These are phyloP conservation scores for Catamblyrhynchus diadema DNA, from an alignment of 2,797 vertebrate genomes.

Conservation along the genomic window DNA sequence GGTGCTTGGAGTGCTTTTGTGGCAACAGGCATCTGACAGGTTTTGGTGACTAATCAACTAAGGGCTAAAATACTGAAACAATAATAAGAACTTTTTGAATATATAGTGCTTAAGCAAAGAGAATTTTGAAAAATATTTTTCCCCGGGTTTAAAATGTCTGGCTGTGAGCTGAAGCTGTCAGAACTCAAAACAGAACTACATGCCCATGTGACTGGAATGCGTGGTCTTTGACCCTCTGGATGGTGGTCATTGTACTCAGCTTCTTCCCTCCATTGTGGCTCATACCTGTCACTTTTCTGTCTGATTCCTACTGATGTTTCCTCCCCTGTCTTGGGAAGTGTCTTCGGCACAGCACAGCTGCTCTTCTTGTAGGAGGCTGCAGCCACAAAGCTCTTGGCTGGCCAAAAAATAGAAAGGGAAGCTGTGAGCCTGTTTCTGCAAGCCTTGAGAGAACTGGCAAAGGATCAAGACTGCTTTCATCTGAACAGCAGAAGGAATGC, in stretches of 20 bases:
- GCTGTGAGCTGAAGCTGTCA: neutral
- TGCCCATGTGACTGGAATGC: neutral
- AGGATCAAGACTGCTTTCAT: constrained; percentile 55
- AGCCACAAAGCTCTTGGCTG: constrained; percentile 17
- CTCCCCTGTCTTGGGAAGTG: neutral
- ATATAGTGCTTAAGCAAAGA: constrained; percentile 21
- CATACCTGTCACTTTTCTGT: neutral
- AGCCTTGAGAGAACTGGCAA: constrained; percentile 50
- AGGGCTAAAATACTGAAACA: constrained; percentile 68
- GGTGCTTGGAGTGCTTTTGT: neutral
- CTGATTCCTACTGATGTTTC: constrained; percentile 10
- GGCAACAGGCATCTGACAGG: constrained; percentile 19
- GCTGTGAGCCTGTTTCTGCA: constrained; percentile 54
- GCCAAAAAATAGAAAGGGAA: constrained; percentile 34
- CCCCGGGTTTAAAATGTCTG: neutral
- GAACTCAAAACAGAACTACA: neutral
- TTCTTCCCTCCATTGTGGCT: constrained; percentile 1
- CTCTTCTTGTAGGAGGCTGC: constrained; percentile 36
- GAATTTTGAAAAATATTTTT: constrained; percentile 26
- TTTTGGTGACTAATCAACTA: constrained; percentile 61
- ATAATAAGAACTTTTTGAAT: constrained; percentile 30
- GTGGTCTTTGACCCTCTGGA: neutral
- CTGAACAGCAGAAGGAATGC: constrained; percentile 42
- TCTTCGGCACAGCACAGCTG: neutral
- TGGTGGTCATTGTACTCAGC: neutral